These are phyloP conservation scores for Hirundichthys speculiger DNA, from an alignment of 2,113 vertebrate species.

Conservation along the genomic window DNA sequence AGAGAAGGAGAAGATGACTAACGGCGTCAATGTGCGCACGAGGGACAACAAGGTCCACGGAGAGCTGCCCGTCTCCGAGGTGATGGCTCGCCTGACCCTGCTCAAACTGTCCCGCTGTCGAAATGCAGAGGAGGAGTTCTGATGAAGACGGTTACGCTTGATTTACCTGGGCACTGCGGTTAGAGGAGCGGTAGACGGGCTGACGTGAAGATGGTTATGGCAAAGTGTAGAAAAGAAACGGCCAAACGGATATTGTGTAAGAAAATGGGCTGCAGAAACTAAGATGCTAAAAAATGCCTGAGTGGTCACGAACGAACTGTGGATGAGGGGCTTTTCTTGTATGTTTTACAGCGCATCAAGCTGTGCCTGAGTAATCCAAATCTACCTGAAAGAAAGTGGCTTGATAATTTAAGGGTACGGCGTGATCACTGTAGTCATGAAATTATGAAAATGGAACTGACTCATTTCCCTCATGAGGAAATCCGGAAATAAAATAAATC, in stretches of 20 bases:
- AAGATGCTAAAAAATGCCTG: background rate
- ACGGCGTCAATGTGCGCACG: slow-evolving; percentile 89
- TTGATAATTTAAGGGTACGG: background rate
- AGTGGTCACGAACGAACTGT: no score
- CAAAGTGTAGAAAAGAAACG: slow-evolving; percentile 6
- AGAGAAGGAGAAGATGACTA: slow-evolving; percentile 90
- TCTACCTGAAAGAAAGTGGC: slow-evolving; percentile 4
- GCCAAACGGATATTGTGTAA: background rate
- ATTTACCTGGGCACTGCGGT: background rate
- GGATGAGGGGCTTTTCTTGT: no score
- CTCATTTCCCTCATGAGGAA: slow-evolving; percentile 5
- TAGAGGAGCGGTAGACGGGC: slow-evolving; percentile 1
- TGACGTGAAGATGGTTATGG: slow-evolving; percentile 1
- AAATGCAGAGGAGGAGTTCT: slow-evolving; percentile 91
- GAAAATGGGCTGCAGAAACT: background rate
- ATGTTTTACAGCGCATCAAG: background rate
- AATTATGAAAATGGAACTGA: slow-evolving; percentile 26
- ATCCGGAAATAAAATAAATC: slow-evolving; percentile 25
- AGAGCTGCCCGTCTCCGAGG: slow-evolving; percentile 83
- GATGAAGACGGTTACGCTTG: slow-evolving; percentile 40
- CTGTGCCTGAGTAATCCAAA: background rate
- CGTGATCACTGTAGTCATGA: slow-evolving; percentile 6
- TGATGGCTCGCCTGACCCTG: slow-evolving; percentile 85
- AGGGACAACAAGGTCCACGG: slow-evolving; percentile 95
- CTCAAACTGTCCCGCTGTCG: slow-evolving; percentile 81